A percentile compares a stretch with the other conserved stretches of the same genome.
Evolutionary conservation across 2,888 invertebrate genomes (phyloP).

Genomic region (Drosophila subquinaria): DNA sequence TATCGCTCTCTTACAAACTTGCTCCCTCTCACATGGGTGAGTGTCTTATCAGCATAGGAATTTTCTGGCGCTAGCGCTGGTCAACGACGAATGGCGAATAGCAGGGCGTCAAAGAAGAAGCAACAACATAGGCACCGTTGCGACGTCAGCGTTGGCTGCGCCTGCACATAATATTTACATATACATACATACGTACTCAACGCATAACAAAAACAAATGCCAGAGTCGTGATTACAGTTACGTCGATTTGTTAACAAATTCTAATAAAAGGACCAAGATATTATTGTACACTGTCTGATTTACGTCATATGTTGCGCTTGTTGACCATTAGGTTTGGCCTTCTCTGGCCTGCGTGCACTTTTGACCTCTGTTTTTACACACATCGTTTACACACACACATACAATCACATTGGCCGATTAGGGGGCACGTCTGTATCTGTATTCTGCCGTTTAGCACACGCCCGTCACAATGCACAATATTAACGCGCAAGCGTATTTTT

Average conservation of each 20-base stretch:
- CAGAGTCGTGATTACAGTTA: conserved; percentile 12
- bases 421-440: conserved; percentile 45
- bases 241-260: conserved; percentile 26
- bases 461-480: conserved; percentile 17
- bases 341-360: conserved; percentile 60
- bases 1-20: conserved; percentile 15
- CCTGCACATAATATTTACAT: conserved; percentile 40
- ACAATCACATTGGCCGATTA: conserved; percentile 1
- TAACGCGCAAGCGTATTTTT: conserved; percentile 53
- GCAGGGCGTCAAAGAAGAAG: conserved; percentile 47
- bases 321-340: conserved; percentile 22
- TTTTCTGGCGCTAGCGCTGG: conserved; percentile 45
- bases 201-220: conserved; percentile 60
- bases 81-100: conserved; percentile 41
- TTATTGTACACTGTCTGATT: conserved; percentile 22
- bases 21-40: not conserved
- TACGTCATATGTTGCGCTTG: conserved; percentile 31
- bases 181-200: conserved; percentile 14
- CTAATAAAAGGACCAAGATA: conserved; percentile 2
- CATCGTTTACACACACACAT: conserved; percentile 24
- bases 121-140: conserved; percentile 40
- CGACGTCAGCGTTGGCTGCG: conserved; percentile 36
- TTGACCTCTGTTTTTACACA: conserved; percentile 69
- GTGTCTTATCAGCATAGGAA: conserved; percentile 66
- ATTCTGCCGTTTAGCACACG: conserved; percentile 10